Conservation (phyloP, 2,113 vertebrate species). For the Varanus salvator region DNA sequence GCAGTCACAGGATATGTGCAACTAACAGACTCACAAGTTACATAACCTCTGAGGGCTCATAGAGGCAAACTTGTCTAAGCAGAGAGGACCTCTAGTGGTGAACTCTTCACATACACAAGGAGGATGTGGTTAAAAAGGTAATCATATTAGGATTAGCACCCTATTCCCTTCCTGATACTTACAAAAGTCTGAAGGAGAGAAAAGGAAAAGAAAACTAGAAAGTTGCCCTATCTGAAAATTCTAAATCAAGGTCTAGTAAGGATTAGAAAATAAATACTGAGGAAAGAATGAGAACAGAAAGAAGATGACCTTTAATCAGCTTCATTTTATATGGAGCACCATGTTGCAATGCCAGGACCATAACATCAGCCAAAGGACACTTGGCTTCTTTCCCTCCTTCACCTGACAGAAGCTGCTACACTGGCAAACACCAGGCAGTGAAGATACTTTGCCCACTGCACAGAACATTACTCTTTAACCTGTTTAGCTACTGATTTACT, state of each 20-base stretch:
- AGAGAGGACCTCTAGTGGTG: background rate
- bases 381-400: background rate
- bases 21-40: background rate
- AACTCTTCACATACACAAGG: background rate
- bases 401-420: background rate
- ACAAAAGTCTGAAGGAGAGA: background rate
- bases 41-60: background rate
- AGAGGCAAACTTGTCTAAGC: background rate
- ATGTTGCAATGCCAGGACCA: background rate
- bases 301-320: background rate
- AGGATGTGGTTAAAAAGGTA: background rate
- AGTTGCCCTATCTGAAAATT: background rate
- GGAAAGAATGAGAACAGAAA: background rate
- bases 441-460: background rate
- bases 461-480: conserved; percentile 5
- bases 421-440: too few species aligned
- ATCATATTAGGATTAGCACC: background rate
- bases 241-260: background rate
- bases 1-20: background rate
- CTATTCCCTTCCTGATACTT: background rate
- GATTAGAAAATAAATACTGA: background rate
- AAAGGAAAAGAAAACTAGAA: background rate
- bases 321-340: background rate
- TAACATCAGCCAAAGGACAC: background rate
- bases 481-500: background rate